Evolutionary conservation across 2,113 vertebrate genomes (phyloP), one percentile per base, ranked within the genome.

Genomic region (Channa argus): DNA sequence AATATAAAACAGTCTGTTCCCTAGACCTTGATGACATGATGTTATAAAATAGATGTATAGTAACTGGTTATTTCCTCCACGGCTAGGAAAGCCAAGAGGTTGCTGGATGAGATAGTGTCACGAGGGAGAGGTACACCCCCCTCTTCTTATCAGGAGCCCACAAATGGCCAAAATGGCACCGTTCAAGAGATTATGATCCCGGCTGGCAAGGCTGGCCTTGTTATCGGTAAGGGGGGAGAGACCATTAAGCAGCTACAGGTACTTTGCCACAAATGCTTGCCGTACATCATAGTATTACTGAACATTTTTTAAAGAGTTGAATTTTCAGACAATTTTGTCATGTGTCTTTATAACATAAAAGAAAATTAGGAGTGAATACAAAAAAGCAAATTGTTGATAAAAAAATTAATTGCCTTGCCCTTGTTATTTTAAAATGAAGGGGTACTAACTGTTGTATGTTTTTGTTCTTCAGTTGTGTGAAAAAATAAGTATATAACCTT

Each of bases 81-180:
- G 51, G 33, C 34, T 36, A 80, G 78, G 64, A 64, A 80, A 51
- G 78, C 64, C 46, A 74, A 63, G 13, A 63, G 15, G 24, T 59
- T 80, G 52, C 2, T 80, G 64, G 78, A 80, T 11, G 78, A 80
- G 39, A 80, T 80, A 9, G 71, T 56, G 1, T 95, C 95, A 0
- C 92, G 95, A 44, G 95, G 95, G 0, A 91, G 94, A 6, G 96
- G 96, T 1, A 95, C 95, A 0, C 95, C 95, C 1, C 95, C 96
- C 0, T 90, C 82, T 12, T 83, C 95, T 74, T 96, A 95, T 13
- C 78, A 74, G 1, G 78, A 80, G 78, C 70, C 78, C 39, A 69
- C 71, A 12, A 74, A 80, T 1, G 78, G 78, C 34, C 71, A 74
- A 46, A 69, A 69, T 2, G 78, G 71, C 46, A 53, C 71, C 0